phyloP scores from a whole-genome alignment of 2,888 invertebrate species.

The Disparrhopalites patrizii region DNA sequence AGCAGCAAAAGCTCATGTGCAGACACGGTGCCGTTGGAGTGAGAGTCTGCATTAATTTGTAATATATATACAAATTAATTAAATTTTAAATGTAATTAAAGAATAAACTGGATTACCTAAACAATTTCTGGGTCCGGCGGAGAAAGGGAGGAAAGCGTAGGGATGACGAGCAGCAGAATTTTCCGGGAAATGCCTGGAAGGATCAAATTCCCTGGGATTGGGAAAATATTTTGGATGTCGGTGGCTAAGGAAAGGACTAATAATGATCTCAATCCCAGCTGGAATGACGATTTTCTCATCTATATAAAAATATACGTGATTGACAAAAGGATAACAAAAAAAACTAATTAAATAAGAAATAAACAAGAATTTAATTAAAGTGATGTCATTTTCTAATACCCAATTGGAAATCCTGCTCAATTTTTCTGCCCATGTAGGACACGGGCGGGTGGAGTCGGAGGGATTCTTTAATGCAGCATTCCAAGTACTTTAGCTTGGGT shows the following conservation, averaged over 20 bases:
- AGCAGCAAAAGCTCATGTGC: too few relatives aligned
- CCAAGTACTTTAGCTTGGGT: constrained; percentile 51
- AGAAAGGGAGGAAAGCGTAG: constrained; percentile 20
- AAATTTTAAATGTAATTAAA: too few relatives aligned
- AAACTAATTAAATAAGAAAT: not conserved
- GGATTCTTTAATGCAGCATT: constrained; percentile 52
- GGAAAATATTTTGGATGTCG: constrained; percentile 13
- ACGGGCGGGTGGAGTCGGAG: constrained; percentile 52
- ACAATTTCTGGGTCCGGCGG: constrained; percentile 23
- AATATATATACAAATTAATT: too few relatives aligned
- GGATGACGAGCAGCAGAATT: constrained; percentile 7
- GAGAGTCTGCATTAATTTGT: too few relatives aligned
- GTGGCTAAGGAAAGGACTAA: constrained; percentile 5
- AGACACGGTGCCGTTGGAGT: too few relatives aligned
- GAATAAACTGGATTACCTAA: constrained; percentile 1
- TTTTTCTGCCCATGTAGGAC: constrained; percentile 50
- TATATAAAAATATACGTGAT: not conserved
- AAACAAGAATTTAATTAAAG: too few relatives aligned
- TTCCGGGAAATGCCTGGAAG: constrained; percentile 7
- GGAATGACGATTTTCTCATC: constrained; percentile 8
- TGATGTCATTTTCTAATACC: constrained; percentile 30
- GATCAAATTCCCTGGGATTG: constrained; percentile 6
- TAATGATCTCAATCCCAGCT: not conserved
- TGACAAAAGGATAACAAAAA: not conserved
- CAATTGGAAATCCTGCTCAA: constrained; percentile 49